These are phyloP conservation scores for Muscicapa comitata DNA, from an alignment of 2,797 vertebrate species.

Conservation along the genomic window DNA sequence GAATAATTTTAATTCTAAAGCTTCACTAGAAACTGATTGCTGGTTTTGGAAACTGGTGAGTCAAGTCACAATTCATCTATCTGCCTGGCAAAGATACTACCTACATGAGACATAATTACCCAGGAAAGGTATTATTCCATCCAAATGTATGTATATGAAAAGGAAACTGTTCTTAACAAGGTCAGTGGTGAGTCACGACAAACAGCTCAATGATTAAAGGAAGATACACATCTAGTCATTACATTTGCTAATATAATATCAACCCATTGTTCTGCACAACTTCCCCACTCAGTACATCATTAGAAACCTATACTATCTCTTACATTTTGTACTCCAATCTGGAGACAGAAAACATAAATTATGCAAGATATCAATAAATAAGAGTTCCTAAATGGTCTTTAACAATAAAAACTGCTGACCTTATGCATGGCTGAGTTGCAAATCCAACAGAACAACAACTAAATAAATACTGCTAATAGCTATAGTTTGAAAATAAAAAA, in stretches of 20 bases:
- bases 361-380: slow-evolving; percentile 83
- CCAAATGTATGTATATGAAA: not conserved
- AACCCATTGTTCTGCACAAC: not conserved
- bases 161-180: slow-evolving; percentile 20
- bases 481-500: not conserved
- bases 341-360: slow-evolving; percentile 75
- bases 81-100: not conserved
- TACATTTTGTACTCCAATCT: not conserved
- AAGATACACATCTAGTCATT: slow-evolving; percentile 6
- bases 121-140: not conserved
- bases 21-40: not conserved
- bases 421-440: slow-evolving; percentile 74
- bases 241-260: not conserved
- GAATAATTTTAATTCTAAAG: not conserved
- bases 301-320: slow-evolving; percentile 2
- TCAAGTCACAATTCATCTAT: not conserved
- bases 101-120: not conserved
- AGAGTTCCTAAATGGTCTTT: slow-evolving; percentile 82
- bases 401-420: slow-evolving; percentile 82
- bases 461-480: not conserved
- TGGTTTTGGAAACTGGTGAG: not conserved
- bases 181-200: slow-evolving; percentile 24
- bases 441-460: slow-evolving; percentile 69
- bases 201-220: slow-evolving; percentile 8
- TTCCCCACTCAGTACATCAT: not conserved